A percentile compares a stretch with the other conserved stretches of the same genome.
Evolutionary conservation across 2,113 vertebrate species (phyloP).

Genomic region (Odobenus rosmarus): DNA sequence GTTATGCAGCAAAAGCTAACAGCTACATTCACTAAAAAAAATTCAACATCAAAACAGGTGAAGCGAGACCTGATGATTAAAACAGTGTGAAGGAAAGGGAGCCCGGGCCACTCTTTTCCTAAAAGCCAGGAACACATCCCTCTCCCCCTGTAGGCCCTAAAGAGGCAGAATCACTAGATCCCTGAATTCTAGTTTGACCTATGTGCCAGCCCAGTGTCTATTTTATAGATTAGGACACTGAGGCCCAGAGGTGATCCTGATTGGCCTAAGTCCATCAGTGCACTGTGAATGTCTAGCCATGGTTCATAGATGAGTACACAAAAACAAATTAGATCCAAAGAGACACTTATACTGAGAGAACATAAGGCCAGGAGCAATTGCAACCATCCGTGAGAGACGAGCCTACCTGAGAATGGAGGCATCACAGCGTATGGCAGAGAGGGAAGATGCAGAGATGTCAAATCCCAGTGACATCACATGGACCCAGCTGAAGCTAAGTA

Average conservation of each 20-base stretch:
- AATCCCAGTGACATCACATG: not conserved
- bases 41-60: not conserved
- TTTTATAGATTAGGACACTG: not conserved
- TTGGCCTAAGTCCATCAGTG: not conserved
- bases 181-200: not conserved
- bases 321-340: not conserved
- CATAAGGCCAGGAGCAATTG: not conserved
- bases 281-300: not conserved
- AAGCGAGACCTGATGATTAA: slow-evolving; percentile 12
- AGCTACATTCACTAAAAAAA: not conserved
- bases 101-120: not conserved
- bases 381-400: not conserved
- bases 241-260: not conserved
- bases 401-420: not conserved
- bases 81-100: not conserved
- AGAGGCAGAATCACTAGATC: not conserved
- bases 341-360: not conserved
- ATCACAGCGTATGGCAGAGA: not conserved
- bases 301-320: not conserved
- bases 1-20: not conserved
- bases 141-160: not conserved
- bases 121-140: not conserved
- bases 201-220: not conserved
- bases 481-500: not conserved
- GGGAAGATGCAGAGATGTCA: not conserved